Conservation (phyloP, 2,888 invertebrate species). For the Platycheirus rosarum region DNA sequence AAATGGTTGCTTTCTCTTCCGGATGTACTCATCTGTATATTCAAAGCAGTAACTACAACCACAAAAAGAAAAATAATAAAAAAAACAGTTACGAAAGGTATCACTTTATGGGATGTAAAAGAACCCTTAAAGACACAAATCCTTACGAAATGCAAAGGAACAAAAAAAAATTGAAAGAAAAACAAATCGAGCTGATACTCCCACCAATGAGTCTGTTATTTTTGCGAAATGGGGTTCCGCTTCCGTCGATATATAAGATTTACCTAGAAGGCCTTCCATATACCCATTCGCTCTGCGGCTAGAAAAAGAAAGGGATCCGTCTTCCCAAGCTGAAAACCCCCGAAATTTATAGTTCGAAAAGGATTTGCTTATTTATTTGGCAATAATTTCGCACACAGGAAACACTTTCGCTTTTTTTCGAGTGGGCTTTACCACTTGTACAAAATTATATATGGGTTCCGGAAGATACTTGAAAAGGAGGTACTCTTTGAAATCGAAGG, state of each 20-base stretch:
- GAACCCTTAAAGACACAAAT: slow-evolving; percentile 55
- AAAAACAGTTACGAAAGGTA: slow-evolving; percentile 51
- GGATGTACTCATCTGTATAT: slow-evolving; percentile 26
- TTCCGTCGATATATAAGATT: slow-evolving; percentile 32
- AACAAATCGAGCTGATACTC: slow-evolving; percentile 69
- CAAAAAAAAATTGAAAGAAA: slow-evolving; percentile 32
- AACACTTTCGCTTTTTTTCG: slow-evolving; percentile 54
- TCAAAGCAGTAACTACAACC: slow-evolving; percentile 43
- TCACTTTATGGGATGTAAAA: slow-evolving; percentile 60
- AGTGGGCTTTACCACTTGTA: slow-evolving; percentile 30
- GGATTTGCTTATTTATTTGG: slow-evolving; percentile 73
- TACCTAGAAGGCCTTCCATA: slow-evolving; percentile 47
- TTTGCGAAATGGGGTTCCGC: slow-evolving; percentile 23
- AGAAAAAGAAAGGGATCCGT: slow-evolving; percentile 16
- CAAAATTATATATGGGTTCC: slow-evolving; percentile 60
- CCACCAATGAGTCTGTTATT: slow-evolving; percentile 47
- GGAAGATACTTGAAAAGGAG: slow-evolving; percentile 49
- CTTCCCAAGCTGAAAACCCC: slow-evolving; percentile 19
- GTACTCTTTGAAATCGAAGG: slow-evolving; percentile 55
- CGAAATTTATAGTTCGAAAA: slow-evolving; percentile 70
- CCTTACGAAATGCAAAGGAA: slow-evolving; percentile 28
- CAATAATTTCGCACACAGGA: slow-evolving; percentile 73
- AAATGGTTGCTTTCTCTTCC: slow-evolving; percentile 22
- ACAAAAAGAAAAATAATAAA: slow-evolving; percentile 5
- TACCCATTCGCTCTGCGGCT: not conserved